These are phyloP conservation scores for Paradoxurus hermaphroditus DNA, from an alignment of 2,113 vertebrate species.

Conservation along the genomic window DNA sequence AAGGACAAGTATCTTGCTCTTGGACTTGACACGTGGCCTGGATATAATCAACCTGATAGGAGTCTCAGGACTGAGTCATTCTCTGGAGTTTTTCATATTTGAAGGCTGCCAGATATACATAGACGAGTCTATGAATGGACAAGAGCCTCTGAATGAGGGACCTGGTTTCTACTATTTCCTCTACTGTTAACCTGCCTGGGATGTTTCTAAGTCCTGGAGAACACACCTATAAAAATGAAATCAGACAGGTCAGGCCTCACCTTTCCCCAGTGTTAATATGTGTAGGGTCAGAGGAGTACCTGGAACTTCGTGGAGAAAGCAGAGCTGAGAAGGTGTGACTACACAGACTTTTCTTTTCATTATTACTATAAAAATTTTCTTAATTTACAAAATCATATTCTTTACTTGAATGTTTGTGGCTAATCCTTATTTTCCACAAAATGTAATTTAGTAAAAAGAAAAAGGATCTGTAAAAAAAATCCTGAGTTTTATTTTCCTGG, in stretches of 20 bases:
- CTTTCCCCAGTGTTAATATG: neutral
- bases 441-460: neutral
- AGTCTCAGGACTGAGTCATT: neutral
- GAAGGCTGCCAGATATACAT: neutral
- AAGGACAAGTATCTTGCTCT: neutral
- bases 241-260: neutral
- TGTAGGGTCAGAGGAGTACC: neutral
- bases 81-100: neutral
- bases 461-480: neutral
- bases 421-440: neutral
- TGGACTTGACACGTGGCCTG: neutral
- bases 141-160: neutral
- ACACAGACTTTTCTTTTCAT: neutral
- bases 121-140: neutral
- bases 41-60: neutral
- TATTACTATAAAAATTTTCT: neutral
- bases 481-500: neutral
- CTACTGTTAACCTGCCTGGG: neutral
- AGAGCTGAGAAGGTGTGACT: neutral
- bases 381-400: neutral
- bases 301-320: rapidly evolving
- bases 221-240: neutral
- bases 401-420: neutral
- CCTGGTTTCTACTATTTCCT: neutral
- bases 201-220: no score